These are phyloP conservation scores for Corvus hawaiiensis DNA, from an alignment of 2,113 vertebrate species.

Conservation along the genomic window DNA sequence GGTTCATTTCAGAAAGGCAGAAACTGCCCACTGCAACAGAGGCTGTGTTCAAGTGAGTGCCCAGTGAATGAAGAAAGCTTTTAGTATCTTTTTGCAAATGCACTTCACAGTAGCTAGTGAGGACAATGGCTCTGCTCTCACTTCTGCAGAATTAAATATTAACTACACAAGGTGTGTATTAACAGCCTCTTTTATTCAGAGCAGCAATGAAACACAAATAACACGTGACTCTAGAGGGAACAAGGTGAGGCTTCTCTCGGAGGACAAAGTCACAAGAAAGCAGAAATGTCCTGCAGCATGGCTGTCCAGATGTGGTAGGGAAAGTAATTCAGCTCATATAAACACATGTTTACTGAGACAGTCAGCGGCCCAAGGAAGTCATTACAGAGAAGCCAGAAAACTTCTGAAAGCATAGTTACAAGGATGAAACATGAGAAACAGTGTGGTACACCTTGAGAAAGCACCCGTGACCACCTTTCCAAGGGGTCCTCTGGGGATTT, in stretches of 20 bases:
- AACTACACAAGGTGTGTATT: background rate
- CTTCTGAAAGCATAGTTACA: background rate
- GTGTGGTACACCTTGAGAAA: background rate
- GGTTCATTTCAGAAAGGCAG: background rate
- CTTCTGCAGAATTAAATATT: slow-evolving; percentile 5
- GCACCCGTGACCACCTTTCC: background rate
- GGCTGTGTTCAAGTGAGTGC: background rate
- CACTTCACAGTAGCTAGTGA: background rate
- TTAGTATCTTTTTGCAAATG: slow-evolving; percentile 38
- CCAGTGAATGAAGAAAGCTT: background rate
- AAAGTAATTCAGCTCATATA: background rate
- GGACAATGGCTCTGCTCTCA: slow-evolving; percentile 42
- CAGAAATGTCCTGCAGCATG: background rate
- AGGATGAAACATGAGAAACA: background rate
- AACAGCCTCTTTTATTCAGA: background rate
- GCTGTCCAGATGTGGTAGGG: background rate
- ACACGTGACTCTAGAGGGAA: background rate
- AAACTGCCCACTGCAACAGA: background rate
- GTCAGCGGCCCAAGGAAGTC: background rate
- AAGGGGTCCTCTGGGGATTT: background rate
- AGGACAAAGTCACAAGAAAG: background rate
- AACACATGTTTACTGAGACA: background rate
- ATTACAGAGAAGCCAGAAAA: background rate
- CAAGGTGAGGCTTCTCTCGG: background rate
- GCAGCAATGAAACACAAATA: background rate